Percentiles rank a stretch among this genome's conserved stretches.
Conservation (phyloP, 2,113 vertebrate genomes). For the Pyxicephalus adspersus region DNA sequence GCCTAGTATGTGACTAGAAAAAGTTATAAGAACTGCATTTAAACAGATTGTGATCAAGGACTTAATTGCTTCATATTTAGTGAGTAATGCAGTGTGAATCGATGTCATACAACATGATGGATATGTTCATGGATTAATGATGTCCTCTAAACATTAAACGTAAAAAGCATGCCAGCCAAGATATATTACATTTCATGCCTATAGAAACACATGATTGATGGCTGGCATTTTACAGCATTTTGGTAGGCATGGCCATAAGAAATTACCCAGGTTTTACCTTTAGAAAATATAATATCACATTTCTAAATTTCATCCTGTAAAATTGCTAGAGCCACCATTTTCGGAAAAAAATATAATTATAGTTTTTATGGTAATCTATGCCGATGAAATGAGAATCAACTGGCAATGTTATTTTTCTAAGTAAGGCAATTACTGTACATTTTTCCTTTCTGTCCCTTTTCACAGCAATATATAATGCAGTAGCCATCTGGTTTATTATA, state of each 20-base stretch:
- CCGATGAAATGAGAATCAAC: constrained; percentile 34
- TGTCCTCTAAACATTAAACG: constrained; percentile 39
- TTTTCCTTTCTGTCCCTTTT: constrained; percentile 48
- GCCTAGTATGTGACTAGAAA: neutral
- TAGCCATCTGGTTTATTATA: constrained; percentile 53
- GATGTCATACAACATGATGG: constrained; percentile 28
- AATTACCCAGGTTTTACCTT: constrained; percentile 47
- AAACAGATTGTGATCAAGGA: constrained; percentile 17
- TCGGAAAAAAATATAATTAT: constrained; percentile 34
- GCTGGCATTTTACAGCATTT: constrained; percentile 2
- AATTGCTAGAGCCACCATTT: neutral
- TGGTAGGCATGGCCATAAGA: constrained; percentile 31
- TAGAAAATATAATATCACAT: constrained; percentile 11
- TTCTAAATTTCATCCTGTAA: neutral
- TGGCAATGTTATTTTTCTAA: constrained; percentile 41
- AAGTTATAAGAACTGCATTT: constrained; percentile 27
- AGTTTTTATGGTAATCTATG: constrained; percentile 25
- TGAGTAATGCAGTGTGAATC: constrained; percentile 21
- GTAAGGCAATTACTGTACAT: constrained; percentile 52
- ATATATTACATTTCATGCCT: constrained; percentile 45
- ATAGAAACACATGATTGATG: constrained; percentile 39
- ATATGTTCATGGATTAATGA: constrained; percentile 41
- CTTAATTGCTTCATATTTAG: constrained; percentile 41
- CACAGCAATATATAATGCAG: constrained; percentile 20
- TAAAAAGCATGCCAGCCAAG: constrained; percentile 24